Conservation (phyloP, 2,113 vertebrate species). For the Coptodon rendalli region DNA sequence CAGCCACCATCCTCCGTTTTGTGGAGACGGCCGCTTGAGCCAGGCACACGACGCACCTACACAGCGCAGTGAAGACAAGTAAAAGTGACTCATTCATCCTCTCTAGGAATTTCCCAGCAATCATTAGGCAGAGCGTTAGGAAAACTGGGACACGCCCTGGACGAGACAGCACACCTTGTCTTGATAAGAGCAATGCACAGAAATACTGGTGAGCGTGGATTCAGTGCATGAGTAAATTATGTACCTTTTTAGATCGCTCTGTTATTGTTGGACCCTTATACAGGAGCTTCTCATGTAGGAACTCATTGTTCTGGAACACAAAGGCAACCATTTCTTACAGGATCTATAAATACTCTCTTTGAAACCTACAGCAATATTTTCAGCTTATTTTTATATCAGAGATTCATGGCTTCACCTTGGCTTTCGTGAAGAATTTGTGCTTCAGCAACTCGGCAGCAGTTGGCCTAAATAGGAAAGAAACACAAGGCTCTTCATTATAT, state of each 20-base stretch:
- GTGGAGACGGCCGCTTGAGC: constrained; percentile 71
- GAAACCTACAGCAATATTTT: background rate
- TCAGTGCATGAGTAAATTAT: background rate
- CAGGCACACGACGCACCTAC: constrained; percentile 69
- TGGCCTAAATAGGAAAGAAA: constrained; percentile 72
- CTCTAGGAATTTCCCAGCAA: background rate
- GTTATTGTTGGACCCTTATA: constrained; percentile 68
- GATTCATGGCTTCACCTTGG: constrained; percentile 78
- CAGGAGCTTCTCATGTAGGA: constrained; percentile 64
- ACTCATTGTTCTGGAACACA: constrained; percentile 63
- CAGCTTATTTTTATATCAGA: background rate
- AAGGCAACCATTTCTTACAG: background rate
- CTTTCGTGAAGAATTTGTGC: constrained; percentile 97
- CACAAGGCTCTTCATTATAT: background rate
- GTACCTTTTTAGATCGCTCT: constrained; percentile 70
- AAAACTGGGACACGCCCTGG: background rate
- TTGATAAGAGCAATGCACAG: background rate
- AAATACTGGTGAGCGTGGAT: background rate
- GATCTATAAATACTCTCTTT: background rate
- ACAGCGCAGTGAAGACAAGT: background rate
- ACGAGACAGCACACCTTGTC: background rate
- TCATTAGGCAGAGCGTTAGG: background rate
- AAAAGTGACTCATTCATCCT: background rate
- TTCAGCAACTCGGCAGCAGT: constrained; percentile 91
- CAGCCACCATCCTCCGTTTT: constrained; percentile 74